Evolutionary conservation across 2,888 invertebrate species (phyloP), one percentile per base, ranked within the genome.

Genomic region (Caenorhabditis becei): DNA sequence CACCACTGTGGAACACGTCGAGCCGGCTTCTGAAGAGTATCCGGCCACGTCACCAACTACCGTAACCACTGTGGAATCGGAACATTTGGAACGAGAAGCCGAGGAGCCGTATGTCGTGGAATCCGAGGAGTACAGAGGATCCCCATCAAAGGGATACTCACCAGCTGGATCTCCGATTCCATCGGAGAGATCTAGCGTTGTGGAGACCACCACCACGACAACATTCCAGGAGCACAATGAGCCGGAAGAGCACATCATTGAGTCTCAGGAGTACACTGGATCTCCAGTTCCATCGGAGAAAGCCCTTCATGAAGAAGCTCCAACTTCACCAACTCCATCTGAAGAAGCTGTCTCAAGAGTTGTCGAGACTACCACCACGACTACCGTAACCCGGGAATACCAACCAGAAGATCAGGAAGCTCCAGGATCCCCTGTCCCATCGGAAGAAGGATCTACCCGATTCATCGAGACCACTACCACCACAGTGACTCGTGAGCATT

Each of bases 281-380:
- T 78, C 78, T 32, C 78, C 78, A 70, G 59, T 69, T 49, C 77
- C 77, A 58, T 70, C 77, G 0, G 77, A 77, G 32, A 20, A 66
- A 35, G 63, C 53, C 24, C 16, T 53, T 20, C 51, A 51, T 44
- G 26, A 20, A 11, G 26, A n/a, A 41, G 41, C 16, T 41, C 32
- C 32, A 32, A 10, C 32, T 7, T 32, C 32, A 4, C 32, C 32
- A 10, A 32, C 32, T 32, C 41, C 41, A 41, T 41, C 41, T 3
- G 41, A 41, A 16, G 41, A 41, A 14, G 7, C 14, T 16, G 2
- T 3, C 2, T 41, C 41, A 10, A 5, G 41, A 41, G 16, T 41
- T 16, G 16, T 41, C 10, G 10, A 41, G 16, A 41, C 41, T 16
- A 41, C 41, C 16, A 41, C 41, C 41, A 41, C 32, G 5, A 49